Conservation (phyloP, 2,888 invertebrate species). For the Callyntrura guangdongensis region DNA sequence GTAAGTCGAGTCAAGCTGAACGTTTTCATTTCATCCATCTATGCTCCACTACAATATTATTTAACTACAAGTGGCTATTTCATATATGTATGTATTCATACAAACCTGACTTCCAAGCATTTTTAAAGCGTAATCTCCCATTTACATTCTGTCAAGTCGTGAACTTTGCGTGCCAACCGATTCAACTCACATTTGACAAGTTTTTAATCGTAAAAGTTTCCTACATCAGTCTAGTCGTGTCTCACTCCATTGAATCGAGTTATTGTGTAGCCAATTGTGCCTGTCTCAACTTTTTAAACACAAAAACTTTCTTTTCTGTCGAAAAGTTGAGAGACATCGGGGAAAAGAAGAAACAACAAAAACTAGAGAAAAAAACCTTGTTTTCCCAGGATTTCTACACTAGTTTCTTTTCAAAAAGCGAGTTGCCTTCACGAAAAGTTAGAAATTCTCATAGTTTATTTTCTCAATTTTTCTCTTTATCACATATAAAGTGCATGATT, state of each 20-base stretch:
- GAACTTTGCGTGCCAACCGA: background rate
- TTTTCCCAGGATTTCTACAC: background rate
- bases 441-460: background rate
- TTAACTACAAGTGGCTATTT: too few relatives aligned
- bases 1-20: too few relatives aligned
- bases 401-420: slow-evolving; percentile 17
- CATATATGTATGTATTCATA: too few relatives aligned
- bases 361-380: background rate
- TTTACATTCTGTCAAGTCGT: slow-evolving; percentile 59
- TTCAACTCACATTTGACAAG: slow-evolving; percentile 35
- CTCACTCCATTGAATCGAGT: background rate
- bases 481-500: background rate
- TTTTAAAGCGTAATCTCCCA: slow-evolving; percentile 27
- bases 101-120: too few relatives aligned
- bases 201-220: slow-evolving; percentile 60
- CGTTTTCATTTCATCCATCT: too few relatives aligned
- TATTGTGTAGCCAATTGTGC: background rate
- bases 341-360: slow-evolving; percentile 43
- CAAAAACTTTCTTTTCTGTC: background rate
- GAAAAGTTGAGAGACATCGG: slow-evolving; percentile 8
- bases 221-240: background rate
- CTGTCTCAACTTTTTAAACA: background rate
- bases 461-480: background rate
- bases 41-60: too few relatives aligned
- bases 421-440: background rate